Conservation (phyloP, 1,140 invertebrate species). For the Caenorhabditis elegans region WBcel235 BX284604.4:12951001-12951500, state of each 20-base stretch:
- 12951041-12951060: slow-evolving; percentile 70
- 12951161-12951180: slow-evolving; percentile 42
- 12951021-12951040: slow-evolving; percentile 70
- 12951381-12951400: too few species aligned
- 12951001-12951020: slow-evolving; percentile 72
- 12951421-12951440: slow-evolving; percentile 67
- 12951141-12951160: slow-evolving; percentile 37
- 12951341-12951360: slow-evolving; percentile 76
- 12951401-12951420: slow-evolving; percentile 39
- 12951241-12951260: slow-evolving; percentile 53
- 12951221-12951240: slow-evolving; percentile 69
- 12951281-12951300: slow-evolving; percentile 67
- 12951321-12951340: slow-evolving; percentile 73
- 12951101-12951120: background rate
- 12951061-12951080: slow-evolving; percentile 68
- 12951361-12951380: background rate
- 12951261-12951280: too few species aligned
- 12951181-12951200: slow-evolving; percentile 37
- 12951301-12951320: slow-evolving; percentile 69
- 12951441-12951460: slow-evolving; percentile 72
- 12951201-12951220: slow-evolving; percentile 43
- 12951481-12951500: slow-evolving; percentile 71
- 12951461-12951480: slow-evolving; percentile 78
- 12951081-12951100: slow-evolving; percentile 69
- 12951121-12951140: background rate